Percentiles rank a stretch among this genome's conserved stretches.
phyloP scores from a whole-genome alignment of 2,113 vertebrate genomes.

The Physeter macrocephalus region DNA sequence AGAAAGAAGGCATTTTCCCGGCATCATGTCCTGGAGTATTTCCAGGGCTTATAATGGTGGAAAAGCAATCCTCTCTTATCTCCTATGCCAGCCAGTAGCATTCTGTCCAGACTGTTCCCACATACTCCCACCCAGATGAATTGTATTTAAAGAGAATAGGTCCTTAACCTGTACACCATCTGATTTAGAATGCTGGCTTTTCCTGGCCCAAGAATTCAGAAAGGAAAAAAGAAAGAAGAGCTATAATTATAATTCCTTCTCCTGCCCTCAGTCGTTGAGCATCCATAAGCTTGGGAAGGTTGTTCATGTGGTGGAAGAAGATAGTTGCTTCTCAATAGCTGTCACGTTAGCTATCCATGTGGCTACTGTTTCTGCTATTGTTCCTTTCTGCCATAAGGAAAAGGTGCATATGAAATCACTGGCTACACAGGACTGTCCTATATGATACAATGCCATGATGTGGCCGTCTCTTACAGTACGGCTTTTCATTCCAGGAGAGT shows the following conservation, averaged over 20 bases:
- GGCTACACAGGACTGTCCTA: neutral
- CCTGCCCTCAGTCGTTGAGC: neutral
- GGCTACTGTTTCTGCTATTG: neutral
- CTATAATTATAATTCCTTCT: neutral
- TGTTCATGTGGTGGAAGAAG: neutral
- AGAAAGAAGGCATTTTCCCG: neutral
- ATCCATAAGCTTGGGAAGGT: neutral
- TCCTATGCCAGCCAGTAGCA: neutral
- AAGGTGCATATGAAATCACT: neutral
- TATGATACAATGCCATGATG: conserved; percentile 17
- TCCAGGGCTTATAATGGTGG: neutral
- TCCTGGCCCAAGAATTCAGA: neutral
- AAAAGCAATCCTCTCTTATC: conserved; percentile 2
- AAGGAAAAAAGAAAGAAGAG: neutral
- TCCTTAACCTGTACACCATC: neutral
- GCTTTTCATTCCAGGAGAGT: conserved; percentile 70
- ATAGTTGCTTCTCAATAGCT: neutral
- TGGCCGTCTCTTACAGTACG: conserved; percentile 51
- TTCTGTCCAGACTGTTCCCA: neutral
- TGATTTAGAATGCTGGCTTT: neutral
- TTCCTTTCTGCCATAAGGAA: neutral
- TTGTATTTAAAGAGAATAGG: neutral
- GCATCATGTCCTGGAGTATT: neutral
- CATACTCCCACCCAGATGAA: neutral
- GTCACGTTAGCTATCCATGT: neutral